A percentile compares a stretch with the other conserved stretches of the same genome.
These are phyloP conservation scores for Aromia moschata DNA, from an alignment of 2,888 invertebrate species.

Conservation along the genomic window DNA sequence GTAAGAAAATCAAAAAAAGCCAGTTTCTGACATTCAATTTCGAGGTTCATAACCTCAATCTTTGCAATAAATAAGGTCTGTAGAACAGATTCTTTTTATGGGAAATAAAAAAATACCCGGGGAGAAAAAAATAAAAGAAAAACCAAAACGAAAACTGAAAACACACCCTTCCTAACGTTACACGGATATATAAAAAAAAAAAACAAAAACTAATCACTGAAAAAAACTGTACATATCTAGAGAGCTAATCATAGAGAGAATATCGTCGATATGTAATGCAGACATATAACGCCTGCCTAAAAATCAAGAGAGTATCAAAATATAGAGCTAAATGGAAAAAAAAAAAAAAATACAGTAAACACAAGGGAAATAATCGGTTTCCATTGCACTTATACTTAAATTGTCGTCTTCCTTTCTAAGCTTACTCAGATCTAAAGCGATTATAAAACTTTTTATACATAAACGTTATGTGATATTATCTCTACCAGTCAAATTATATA, in stretches of 20 bases:
- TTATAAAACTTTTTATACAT: slow-evolving; percentile 32
- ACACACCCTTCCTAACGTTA: slow-evolving; percentile 47
- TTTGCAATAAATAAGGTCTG: no score
- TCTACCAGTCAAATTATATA: slow-evolving; percentile 40
- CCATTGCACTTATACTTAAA: slow-evolving; percentile 56
- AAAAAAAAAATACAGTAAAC: slow-evolving; percentile 48
- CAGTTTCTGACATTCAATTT: no score
- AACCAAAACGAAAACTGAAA: slow-evolving; percentile 37
- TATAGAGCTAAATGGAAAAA: slow-evolving; percentile 52
- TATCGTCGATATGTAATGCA: slow-evolving; percentile 59
- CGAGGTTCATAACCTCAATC: no score
- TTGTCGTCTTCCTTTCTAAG: slow-evolving; percentile 26
- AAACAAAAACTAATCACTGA: slow-evolving; percentile 43
- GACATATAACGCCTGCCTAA: slow-evolving; percentile 52
- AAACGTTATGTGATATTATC: slow-evolving; percentile 28
- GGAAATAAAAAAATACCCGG: no score
- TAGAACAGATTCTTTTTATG: no score
- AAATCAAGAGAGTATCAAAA: slow-evolving; percentile 58
- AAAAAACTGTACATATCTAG: slow-evolving; percentile 52
- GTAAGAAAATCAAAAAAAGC: no score
- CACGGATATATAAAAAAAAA: slow-evolving; percentile 42
- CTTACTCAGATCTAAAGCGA: slow-evolving; percentile 23
- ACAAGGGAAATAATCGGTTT: slow-evolving; percentile 49
- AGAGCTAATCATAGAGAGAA: slow-evolving; percentile 55
- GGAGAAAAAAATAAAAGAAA: slow-evolving; percentile 23